These are phyloP conservation scores for Sycophila sp. DNA, from an alignment of 1,140 invertebrate species.

Conservation along the genomic window DNA sequence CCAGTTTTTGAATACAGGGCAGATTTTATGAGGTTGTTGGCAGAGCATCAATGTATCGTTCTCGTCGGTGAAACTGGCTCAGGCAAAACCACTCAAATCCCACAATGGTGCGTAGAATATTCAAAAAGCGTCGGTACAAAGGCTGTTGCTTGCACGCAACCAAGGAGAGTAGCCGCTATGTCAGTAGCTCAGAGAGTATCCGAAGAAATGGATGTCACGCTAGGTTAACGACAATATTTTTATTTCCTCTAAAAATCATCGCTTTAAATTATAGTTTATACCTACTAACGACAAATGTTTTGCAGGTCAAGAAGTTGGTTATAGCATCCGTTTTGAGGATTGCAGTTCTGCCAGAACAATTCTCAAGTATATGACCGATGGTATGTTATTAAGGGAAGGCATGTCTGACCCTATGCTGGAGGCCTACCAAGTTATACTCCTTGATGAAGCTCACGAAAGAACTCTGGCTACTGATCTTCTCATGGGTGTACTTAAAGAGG, in stretches of 20 bases:
- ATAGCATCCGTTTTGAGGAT: conserved; percentile 99
- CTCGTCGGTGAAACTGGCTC: conserved; percentile 96
- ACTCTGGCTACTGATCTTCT: conserved; percentile 98
- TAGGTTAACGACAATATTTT: conserved; percentile 64
- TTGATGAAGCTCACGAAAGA: conserved; percentile 99
- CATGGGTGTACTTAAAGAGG: conserved; percentile 99
- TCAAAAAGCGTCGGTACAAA: conserved; percentile 77
- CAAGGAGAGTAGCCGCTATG: conserved; percentile 96
- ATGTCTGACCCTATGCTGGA: conserved; percentile 99
- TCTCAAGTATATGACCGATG: conserved; percentile 97
- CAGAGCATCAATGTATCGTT: conserved; percentile 91
- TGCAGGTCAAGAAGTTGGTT: conserved; percentile 93
- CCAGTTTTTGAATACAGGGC: conserved; percentile 98
- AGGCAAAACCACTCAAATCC: conserved; percentile 97
- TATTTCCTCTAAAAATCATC: conserved; percentile 5
- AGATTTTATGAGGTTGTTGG: conserved; percentile 93
- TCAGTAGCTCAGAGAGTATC: conserved; percentile 97
- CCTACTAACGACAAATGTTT: not conserved
- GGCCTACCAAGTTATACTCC: conserved; percentile 93
- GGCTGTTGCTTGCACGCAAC: conserved; percentile 93
- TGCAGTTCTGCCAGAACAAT: conserved; percentile 95
- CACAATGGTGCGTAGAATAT: conserved; percentile 95
- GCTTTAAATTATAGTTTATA: too few relatives aligned
- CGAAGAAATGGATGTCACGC: conserved; percentile 97
- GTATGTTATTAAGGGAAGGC: conserved; percentile 98